phyloP scores from a whole-genome alignment of 2,113 vertebrate genomes.

The Aegithalos caudatus region DNA sequence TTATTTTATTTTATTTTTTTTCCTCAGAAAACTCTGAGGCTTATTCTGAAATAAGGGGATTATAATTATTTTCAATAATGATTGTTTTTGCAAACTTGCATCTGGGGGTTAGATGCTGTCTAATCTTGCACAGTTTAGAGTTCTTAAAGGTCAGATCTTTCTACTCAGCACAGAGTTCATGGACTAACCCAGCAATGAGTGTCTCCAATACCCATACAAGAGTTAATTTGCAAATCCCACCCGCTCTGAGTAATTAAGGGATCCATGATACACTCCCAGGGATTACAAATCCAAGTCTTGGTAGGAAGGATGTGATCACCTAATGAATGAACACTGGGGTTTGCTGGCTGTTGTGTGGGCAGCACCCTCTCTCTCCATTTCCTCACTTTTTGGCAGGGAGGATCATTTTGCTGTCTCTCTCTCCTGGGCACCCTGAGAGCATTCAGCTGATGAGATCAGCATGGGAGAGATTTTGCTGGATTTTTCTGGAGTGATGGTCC shows the following conservation, averaged over 20 bases:
- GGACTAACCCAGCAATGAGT: not conserved
- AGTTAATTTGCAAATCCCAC: not conserved
- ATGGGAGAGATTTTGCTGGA: not conserved
- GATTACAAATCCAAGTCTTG: not conserved
- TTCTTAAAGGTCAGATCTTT: not conserved
- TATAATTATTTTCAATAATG: not conserved
- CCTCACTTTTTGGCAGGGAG: not conserved
- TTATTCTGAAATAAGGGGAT: not conserved
- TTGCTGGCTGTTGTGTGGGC: not conserved
- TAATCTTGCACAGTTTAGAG: not conserved
- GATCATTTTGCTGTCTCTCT: not conserved
- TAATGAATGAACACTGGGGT: accelerated
- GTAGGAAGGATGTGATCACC: no score
- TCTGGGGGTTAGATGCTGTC: not conserved
- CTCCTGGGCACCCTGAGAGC: not conserved
- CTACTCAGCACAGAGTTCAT: not conserved
- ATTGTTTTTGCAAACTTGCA: not conserved
- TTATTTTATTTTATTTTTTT: not conserved
- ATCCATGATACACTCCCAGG: not conserved
- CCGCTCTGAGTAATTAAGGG: not conserved
- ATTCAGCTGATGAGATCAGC: not conserved
- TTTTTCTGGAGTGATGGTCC: not conserved
- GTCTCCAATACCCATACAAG: not conserved
- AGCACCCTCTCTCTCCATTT: not conserved
- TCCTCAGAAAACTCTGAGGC: not conserved